Percentiles rank a stretch among this genome's conserved stretches.
These are phyloP conservation scores for Trissonchulus latispiculum DNA, from an alignment of 2,888 invertebrate genomes.

Conservation along the genomic window DNA sequence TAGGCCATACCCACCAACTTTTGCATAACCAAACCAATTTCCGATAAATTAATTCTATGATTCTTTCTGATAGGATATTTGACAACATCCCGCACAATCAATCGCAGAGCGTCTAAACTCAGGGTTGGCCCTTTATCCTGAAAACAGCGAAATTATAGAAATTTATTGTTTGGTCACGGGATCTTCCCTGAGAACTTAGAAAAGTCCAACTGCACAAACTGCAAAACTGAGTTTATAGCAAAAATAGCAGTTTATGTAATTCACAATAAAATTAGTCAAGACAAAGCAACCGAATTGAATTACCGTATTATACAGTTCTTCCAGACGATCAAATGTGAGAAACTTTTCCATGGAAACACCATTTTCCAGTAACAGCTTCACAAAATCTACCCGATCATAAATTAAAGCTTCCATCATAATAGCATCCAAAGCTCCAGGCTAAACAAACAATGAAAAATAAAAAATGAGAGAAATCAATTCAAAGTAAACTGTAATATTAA, in stretches of 20 bases:
- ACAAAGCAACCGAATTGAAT: no score
- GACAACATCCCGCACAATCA: constrained; percentile 79
- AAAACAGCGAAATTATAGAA: no score
- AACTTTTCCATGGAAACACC: constrained; percentile 97
- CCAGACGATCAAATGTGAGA: constrained; percentile 82
- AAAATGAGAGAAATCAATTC: no score
- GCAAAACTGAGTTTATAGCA: no score
- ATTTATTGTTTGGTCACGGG: no score
- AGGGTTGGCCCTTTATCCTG: constrained; percentile 70
- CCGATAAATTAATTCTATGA: constrained; percentile 81
- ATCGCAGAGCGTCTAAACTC: constrained; percentile 62
- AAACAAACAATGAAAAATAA: no score
- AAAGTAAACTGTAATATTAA: no score
- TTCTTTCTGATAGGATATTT: constrained; percentile 33
- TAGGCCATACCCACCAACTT: constrained; percentile 98
- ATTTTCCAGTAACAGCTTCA: constrained; percentile 87
- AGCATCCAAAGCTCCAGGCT: constrained; percentile 71
- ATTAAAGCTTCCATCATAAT: constrained; percentile 97
- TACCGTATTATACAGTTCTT: constrained; percentile 85
- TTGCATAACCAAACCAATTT: constrained; percentile 91
- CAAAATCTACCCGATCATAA: constrained; percentile 92
- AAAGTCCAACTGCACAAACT: no score
- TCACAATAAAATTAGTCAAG: no score
- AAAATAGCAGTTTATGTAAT: no score
- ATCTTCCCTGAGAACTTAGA: no score